Conservation (phyloP, 2,888 invertebrate species). For the Chloroclysta siterata region DNA sequence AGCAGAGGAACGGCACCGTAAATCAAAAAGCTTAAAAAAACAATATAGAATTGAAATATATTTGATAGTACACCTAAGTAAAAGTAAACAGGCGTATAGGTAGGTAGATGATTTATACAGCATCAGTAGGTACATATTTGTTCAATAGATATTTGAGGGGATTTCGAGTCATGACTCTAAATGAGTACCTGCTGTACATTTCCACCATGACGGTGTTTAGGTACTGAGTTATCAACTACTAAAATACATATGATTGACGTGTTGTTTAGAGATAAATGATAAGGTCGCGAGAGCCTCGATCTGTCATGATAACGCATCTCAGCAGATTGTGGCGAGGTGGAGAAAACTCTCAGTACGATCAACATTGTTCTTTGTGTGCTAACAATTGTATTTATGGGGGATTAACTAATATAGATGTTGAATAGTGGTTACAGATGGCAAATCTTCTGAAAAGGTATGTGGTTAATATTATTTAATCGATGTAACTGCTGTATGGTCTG, state of each 20-base stretch:
- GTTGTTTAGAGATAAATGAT: conserved; percentile 63
- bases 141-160: too few relatives aligned
- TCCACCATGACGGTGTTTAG: conserved; percentile 52
- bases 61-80: too few relatives aligned
- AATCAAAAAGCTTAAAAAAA: too few relatives aligned
- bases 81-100: too few relatives aligned
- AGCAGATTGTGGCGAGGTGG: conserved; percentile 44
- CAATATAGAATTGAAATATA: too few relatives aligned
- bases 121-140: too few relatives aligned
- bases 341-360: conserved; percentile 39
- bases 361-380: conserved; percentile 41
- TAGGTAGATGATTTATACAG: too few relatives aligned
- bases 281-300: conserved; percentile 63
- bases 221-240: conserved; percentile 40
- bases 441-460: conserved; percentile 64
- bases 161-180: background rate
- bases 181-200: conserved; percentile 34
- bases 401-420: background rate
- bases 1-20: too few relatives aligned
- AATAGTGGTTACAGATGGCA: conserved; percentile 51
- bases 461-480: background rate
- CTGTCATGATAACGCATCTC: conserved; percentile 72
- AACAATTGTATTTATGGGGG: conserved; percentile 25
- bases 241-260: conserved; percentile 68
- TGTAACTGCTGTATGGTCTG: background rate